Conservation (phyloP, 1,140 invertebrate genomes). For the Apolygus lucorum region DNA sequence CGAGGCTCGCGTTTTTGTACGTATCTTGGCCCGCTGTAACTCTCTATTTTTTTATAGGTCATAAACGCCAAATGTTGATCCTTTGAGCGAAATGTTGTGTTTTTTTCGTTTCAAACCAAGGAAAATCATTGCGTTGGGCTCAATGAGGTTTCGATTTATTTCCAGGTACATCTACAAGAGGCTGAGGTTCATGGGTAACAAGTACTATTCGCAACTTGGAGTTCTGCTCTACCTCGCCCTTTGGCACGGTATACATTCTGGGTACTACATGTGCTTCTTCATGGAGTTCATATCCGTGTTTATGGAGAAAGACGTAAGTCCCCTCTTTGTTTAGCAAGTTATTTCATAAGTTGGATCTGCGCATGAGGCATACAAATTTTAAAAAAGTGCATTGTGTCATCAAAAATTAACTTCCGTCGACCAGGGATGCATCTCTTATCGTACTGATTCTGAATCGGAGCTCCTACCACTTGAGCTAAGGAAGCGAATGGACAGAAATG, state of each 20-base stretch:
- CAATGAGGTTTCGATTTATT: slow-evolving; percentile 31
- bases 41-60: background rate
- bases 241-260: slow-evolving; percentile 87
- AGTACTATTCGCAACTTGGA: slow-evolving; percentile 67
- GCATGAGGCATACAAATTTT: background rate
- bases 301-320: slow-evolving; percentile 75
- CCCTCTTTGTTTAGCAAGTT: too few relatives aligned
- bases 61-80: background rate
- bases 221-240: slow-evolving; percentile 79
- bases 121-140: too few relatives aligned
- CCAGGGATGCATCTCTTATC: too few relatives aligned
- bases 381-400: background rate
- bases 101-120: too few relatives aligned
- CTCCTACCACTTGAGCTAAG: too few relatives aligned
- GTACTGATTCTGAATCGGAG: too few relatives aligned
- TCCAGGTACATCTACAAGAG: slow-evolving; percentile 78
- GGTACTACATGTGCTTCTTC: slow-evolving; percentile 86
- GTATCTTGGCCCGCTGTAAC: too few relatives aligned
- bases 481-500: too few relatives aligned
- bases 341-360: background rate
- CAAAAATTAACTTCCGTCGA: too few relatives aligned
- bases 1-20: too few relatives aligned
- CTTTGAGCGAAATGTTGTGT: background rate
- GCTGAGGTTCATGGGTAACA: slow-evolving; percentile 79
- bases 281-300: slow-evolving; percentile 84